These are phyloP conservation scores for Antheraea yamamai DNA, from an alignment of 2,888 invertebrate species.

Conservation along the genomic window DNA sequence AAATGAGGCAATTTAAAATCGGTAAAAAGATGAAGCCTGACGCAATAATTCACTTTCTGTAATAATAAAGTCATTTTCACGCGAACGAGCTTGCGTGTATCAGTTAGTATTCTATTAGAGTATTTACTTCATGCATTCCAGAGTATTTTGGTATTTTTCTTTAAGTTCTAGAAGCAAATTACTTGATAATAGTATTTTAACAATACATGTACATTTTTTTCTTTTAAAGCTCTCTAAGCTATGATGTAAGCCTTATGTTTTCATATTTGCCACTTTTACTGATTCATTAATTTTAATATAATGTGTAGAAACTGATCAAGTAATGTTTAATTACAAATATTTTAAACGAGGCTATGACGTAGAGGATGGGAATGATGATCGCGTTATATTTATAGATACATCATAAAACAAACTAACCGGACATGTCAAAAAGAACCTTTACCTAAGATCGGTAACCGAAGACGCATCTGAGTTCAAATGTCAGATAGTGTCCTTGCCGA, in stretches of 20 bases:
- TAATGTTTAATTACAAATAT: not conserved
- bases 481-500: conserved; percentile 70
- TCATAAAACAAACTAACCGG: conserved; percentile 20
- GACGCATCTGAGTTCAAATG: conserved; percentile 67
- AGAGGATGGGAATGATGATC: not conserved
- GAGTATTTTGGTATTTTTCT: not conserved
- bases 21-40: no score
- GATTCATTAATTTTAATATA: no score
- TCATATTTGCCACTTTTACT: no score
- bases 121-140: not conserved
- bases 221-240: no score
- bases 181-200: no score
- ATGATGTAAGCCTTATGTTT: no score
- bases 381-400: not conserved
- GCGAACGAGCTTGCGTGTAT: no score
- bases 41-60: no score
- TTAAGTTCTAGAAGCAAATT: not conserved
- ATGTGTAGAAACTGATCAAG: not conserved
- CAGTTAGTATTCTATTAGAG: not conserved
- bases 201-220: no score
- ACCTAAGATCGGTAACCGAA: conserved; percentile 18
- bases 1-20: no score
- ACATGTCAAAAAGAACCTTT: conserved; percentile 23
- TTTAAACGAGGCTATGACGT: not conserved
- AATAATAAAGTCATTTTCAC: no score